phyloP scores from a whole-genome alignment of 2,113 vertebrate genomes.

The Paedocypris sp. region DNA sequence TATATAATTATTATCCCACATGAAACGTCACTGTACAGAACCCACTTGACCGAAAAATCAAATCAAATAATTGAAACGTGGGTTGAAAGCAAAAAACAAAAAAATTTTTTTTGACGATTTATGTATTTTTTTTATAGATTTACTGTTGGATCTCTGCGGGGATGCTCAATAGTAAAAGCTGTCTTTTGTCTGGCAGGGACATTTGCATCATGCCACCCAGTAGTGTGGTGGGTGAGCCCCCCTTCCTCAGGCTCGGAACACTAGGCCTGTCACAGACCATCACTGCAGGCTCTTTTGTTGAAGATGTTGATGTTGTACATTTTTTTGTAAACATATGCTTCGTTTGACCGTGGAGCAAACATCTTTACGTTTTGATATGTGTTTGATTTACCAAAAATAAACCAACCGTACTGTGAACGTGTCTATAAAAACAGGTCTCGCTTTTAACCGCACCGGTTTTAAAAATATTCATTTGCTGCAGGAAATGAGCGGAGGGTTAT shows the following conservation, averaged over 20 bases:
- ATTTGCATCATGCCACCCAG: conserved; percentile 23
- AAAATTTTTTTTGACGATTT: too few relatives aligned
- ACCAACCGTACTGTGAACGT: too few relatives aligned
- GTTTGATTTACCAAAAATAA: too few relatives aligned
- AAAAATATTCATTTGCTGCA: too few relatives aligned
- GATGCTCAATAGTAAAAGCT: conserved; percentile 27
- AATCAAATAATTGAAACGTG: too few relatives aligned
- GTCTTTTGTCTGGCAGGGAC: conserved; percentile 26
- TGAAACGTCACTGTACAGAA: too few relatives aligned
- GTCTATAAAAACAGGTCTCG: too few relatives aligned
- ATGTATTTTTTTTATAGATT: conserved; percentile 18
- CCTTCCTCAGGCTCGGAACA: conserved; percentile 8
- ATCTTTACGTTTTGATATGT: background rate
- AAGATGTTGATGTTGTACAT: conserved; percentile 21
- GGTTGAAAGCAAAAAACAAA: too few relatives aligned
- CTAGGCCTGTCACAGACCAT: conserved; percentile 35
- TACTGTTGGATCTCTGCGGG: conserved; percentile 12
- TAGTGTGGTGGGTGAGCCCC: background rate
- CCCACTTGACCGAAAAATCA: too few relatives aligned
- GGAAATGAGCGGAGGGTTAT: too few relatives aligned
- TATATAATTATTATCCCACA: too few relatives aligned
- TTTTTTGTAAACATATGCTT: background rate
- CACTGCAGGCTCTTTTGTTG: conserved; percentile 36
- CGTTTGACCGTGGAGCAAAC: background rate
- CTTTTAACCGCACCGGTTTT: too few relatives aligned